Evolutionary conservation across 2,888 invertebrate genomes (phyloP).

Genomic region (Teleiodes luculella): DNA sequence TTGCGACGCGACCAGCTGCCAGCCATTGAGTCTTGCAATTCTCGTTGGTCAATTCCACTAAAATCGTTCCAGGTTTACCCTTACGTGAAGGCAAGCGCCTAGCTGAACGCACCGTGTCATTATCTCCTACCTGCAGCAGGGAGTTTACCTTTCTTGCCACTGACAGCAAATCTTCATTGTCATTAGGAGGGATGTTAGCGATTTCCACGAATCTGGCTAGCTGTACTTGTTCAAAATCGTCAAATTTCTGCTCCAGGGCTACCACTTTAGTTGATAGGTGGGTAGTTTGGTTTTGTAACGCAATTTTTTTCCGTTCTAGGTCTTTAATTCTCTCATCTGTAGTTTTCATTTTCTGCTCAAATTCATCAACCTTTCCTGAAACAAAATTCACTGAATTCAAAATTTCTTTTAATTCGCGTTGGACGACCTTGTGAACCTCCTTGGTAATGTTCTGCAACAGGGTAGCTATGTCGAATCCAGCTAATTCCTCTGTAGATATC

Average conservation of each 20-base stretch:
- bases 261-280: slow-evolving; percentile 16
- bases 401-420: slow-evolving; percentile 3
- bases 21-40: not conserved
- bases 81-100: not conserved
- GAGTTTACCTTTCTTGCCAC: not conserved
- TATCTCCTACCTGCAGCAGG: not conserved
- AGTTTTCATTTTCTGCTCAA: slow-evolving; percentile 8
- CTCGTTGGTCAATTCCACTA: not conserved
- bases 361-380: slow-evolving; percentile 20
- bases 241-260: not conserved
- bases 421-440: slow-evolving; percentile 17
- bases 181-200: not conserved
- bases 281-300: slow-evolving; percentile 14
- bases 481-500: too few relatives aligned
- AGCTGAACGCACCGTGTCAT: not conserved
- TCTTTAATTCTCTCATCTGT: slow-evolving; percentile 2
- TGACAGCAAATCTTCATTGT: not conserved
- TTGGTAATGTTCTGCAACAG: slow-evolving; percentile 15
- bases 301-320: slow-evolving; percentile 14
- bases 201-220: not conserved
- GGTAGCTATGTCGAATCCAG: slow-evolving; percentile 4
- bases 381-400: slow-evolving; percentile 13
- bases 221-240: not conserved
- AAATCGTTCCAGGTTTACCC: slow-evolving; percentile 1
- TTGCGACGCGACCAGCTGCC: not conserved